Evolutionary conservation across 2,888 invertebrate species (phyloP).

Genomic region (Agriotes lineatus): DNA sequence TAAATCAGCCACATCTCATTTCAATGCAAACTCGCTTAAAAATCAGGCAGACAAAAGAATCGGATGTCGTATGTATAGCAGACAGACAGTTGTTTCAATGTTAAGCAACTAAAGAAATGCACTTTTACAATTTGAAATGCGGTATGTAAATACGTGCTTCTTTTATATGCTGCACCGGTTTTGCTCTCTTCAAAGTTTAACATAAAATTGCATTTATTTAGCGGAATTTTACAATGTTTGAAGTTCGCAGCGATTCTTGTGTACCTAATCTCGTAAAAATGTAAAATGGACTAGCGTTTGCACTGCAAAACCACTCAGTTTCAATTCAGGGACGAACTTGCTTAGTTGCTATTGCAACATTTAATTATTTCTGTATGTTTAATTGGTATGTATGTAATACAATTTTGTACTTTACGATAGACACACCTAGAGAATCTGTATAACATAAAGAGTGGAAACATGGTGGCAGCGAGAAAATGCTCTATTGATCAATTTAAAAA

Average conservation of each 20-base stretch:
- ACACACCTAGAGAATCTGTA: too few species aligned
- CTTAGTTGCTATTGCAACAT: too few species aligned
- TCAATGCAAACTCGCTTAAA: slow-evolving; percentile 60
- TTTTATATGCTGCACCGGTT: slow-evolving; percentile 33
- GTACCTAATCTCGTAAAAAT: slow-evolving; percentile 21
- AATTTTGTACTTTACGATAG: too few species aligned
- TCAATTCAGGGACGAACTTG: too few species aligned
- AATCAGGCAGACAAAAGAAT: slow-evolving; percentile 58
- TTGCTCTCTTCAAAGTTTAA: slow-evolving; percentile 32
- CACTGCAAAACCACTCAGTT: not conserved
- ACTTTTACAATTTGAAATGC: slow-evolving; percentile 44
- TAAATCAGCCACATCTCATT: slow-evolving; percentile 62
- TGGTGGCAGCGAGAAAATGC: too few species aligned
- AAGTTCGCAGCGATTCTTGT: not conserved
- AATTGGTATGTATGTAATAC: too few species aligned
- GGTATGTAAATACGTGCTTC: slow-evolving; percentile 38
- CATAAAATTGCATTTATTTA: slow-evolving; percentile 29
- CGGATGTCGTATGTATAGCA: slow-evolving; percentile 54
- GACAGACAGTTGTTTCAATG: slow-evolving; percentile 53
- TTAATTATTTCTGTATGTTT: too few species aligned
- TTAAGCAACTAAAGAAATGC: slow-evolving; percentile 51
- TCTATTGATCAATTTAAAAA: too few species aligned
- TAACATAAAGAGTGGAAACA: too few species aligned
- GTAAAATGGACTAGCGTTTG: slow-evolving; percentile 2
- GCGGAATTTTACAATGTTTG: slow-evolving; percentile 17